phyloP scores from a whole-genome alignment of 2,113 vertebrate species.

The Balaeniceps rex region DNA sequence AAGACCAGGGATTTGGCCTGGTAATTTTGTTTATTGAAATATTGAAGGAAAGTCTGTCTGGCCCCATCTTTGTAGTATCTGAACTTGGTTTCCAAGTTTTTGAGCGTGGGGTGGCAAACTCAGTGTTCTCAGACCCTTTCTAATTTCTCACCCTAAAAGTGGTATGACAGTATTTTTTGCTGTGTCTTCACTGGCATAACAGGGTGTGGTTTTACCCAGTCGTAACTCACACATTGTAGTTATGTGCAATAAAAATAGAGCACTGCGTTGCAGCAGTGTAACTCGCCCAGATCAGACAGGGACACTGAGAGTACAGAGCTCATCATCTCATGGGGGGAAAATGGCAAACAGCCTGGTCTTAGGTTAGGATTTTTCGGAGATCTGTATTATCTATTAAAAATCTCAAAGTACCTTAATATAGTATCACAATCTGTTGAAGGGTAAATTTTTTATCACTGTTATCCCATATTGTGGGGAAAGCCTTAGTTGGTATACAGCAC shows the following conservation, averaged over 20 bases:
- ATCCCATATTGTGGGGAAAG: not conserved
- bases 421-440: not conserved
- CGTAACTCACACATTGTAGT: not conserved
- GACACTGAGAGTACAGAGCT: not conserved
- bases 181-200: not conserved
- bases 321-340: not conserved
- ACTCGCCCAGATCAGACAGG: not conserved
- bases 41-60: not conserved
- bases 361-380: not conserved
- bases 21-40: slow-evolving; percentile 22
- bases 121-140: not conserved
- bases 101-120: slow-evolving; percentile 8
- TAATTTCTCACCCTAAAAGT: not conserved
- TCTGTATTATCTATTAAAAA: not conserved
- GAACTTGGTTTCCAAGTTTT: slow-evolving; percentile 13
- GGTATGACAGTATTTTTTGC: not conserved
- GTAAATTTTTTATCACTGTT: not conserved
- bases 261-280: not conserved
- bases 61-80: not conserved
- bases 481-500: not conserved
- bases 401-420: not conserved
- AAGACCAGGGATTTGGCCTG: slow-evolving; percentile 20
- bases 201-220: not conserved
- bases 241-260: not conserved
- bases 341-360: not conserved